Conservation (phyloP, 2,888 invertebrate genomes). For the Chouioia cunea region DNA sequence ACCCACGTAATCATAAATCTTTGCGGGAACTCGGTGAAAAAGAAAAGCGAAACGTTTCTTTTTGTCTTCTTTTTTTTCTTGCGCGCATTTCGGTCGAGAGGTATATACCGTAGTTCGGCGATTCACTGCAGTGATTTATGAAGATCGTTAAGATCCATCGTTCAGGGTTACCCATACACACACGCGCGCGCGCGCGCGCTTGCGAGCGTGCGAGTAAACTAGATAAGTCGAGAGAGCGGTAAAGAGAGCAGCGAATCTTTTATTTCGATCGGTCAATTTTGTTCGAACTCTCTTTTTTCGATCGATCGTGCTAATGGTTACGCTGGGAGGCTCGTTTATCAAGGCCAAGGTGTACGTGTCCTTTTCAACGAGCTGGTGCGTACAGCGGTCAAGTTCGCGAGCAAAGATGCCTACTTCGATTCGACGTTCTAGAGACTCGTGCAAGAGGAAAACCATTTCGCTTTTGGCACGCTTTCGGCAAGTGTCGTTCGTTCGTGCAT, state of each 20-base stretch:
- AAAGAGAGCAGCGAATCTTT: conserved; percentile 20
- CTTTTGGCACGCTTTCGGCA: neutral
- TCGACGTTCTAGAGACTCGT: neutral
- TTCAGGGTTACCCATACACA: conserved; percentile 31
- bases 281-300: conserved; percentile 13
- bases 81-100: too few relatives aligned
- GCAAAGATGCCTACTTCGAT: neutral
- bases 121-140: conserved; percentile 48
- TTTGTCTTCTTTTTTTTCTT: too few relatives aligned
- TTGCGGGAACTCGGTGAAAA: too few relatives aligned
- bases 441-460: neutral
- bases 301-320: conserved; percentile 23
- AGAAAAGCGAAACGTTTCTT: too few relatives aligned
- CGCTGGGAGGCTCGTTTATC: conserved; percentile 23
- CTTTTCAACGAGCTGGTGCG: neutral
- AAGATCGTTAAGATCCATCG: conserved; percentile 48
- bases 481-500: too few relatives aligned
- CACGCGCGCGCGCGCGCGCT: neutral
- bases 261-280: conserved; percentile 12
- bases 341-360: conserved; percentile 29
- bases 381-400: neutral
- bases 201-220: neutral
- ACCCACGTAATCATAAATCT: too few relatives aligned
- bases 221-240: neutral
- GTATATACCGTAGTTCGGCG: too few relatives aligned